phyloP scores from a whole-genome alignment of 2,113 vertebrate genomes.

The Amazona vittata region DNA sequence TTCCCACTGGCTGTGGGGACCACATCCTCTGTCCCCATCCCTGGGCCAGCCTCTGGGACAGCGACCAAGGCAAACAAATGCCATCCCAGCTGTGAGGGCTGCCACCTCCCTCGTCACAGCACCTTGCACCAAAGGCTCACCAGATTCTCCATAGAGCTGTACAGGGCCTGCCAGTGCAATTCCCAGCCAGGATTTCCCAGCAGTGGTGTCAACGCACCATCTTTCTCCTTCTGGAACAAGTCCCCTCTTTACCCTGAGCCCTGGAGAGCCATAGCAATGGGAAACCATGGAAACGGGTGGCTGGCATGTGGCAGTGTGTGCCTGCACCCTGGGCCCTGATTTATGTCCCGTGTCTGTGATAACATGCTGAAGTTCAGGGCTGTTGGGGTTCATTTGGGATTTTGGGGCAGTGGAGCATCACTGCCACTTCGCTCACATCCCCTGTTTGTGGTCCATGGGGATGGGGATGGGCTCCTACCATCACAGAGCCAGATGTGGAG shows the following conservation, averaged over 20 bases:
- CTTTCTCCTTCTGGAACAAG: neutral
- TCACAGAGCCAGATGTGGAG: neutral
- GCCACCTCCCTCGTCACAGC: neutral
- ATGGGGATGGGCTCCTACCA: neutral
- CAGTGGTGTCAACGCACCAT: neutral
- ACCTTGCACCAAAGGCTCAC: neutral
- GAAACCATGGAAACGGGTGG: conserved; percentile 17
- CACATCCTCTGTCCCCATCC: neutral
- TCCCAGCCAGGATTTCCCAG: neutral
- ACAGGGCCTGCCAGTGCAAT: neutral
- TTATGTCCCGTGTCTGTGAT: neutral
- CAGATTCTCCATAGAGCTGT: rapidly evolving
- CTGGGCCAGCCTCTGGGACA: neutral
- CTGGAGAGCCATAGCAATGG: neutral
- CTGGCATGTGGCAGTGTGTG: neutral
- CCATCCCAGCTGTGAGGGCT: neutral
- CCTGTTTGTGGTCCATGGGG: neutral
- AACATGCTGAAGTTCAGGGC: neutral
- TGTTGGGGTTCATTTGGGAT: neutral
- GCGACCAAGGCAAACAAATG: neutral
- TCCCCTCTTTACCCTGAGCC: neutral
- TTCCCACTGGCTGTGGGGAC: neutral
- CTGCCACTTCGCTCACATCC: rapidly evolving
- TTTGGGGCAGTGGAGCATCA: rapidly evolving
- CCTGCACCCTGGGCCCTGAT: neutral